phyloP scores from a whole-genome alignment of 2,888 invertebrate species.

The Xylophagus ater region DNA sequence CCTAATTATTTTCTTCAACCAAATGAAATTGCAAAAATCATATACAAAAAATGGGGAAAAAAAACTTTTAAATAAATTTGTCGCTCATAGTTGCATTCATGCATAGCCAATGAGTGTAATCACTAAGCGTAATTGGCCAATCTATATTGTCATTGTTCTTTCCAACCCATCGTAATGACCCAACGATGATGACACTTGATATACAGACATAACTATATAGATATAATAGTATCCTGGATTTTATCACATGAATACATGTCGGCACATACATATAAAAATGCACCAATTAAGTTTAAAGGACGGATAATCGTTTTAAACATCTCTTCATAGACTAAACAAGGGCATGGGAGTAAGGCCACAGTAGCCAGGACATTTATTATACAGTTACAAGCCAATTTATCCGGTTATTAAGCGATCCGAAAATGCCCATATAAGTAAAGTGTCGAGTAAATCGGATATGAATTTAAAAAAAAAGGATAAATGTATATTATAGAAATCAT shows the following conservation, averaged over 20 bases:
- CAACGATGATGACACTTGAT: background rate
- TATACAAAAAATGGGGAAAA: no score
- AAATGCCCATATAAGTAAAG: no score
- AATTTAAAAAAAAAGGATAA: no score
- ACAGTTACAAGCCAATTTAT: no score
- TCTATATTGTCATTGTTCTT: constrained; percentile 35
- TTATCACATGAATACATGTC: constrained; percentile 7
- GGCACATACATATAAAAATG: constrained; percentile 19
- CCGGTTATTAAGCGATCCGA: no score
- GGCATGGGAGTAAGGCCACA: no score
- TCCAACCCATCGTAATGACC: constrained; percentile 6
- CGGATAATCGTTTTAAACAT: constrained; percentile 22
- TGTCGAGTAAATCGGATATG: no score
- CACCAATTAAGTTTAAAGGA: constrained; percentile 24
- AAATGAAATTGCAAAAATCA: no score
- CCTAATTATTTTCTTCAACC: no score
- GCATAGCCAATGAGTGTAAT: constrained; percentile 25
- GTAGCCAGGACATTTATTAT: no score
- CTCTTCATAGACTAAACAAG: constrained; percentile 6
- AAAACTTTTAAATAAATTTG: constrained; percentile 11
- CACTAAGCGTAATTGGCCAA: constrained; percentile 38
- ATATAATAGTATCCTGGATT: background rate
- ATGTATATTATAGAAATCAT: no score
- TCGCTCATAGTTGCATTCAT: constrained; percentile 19
- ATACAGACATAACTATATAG: background rate